Base-by-base conservation (phyloP, 2,888 invertebrate genomes). In the Acleris laterana region DNA sequence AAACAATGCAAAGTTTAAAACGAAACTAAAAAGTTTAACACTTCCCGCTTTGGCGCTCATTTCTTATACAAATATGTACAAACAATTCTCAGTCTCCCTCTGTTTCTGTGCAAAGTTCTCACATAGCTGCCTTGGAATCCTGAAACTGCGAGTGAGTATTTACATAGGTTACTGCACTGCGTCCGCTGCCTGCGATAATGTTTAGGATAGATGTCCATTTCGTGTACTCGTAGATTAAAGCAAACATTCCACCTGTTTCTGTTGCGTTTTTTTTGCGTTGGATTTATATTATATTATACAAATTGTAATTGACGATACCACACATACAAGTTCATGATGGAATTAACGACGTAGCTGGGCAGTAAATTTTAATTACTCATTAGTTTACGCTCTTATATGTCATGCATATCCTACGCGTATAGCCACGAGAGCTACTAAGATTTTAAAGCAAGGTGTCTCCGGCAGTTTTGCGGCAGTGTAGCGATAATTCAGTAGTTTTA, bases 1-100 rank as follows among this genome's bases (percentile, higher is more conserved):
- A 38, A 63, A 49, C 17, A 50, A 55, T 62, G 72, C 67, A 72
- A 64, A 74, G 72, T 74, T 75, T 75, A 72, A 68, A 73, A 71
- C 70, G 74, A 82, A 83, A 76, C 73, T 78, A 79, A 82, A 82
- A 83, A 79, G 74, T 77, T 77, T 62, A 75, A 77, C 79, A 77
- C 77, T 86, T 86, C 81, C 82, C 82, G 78, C 81, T 82, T 77
- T 79, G 75, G 74, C 78, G 70, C 86, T 88, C 85, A 89, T 89
- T 88, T 85, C 85, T 85, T 85, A 88, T 80, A 86, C 87, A 87
- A 89, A 89, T 89, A 79, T 87, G 87, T 87, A 85, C 87, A 82
- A 87, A 88, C 84, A 84, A 87, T 88, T 82, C 84, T 74, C 79
- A 77, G 78, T 79, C 78, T 80, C 75, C 80, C 71, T 80, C 81